Conservation (phyloP, 2,888 invertebrate genomes). For the Heliothis peltigera region DNA sequence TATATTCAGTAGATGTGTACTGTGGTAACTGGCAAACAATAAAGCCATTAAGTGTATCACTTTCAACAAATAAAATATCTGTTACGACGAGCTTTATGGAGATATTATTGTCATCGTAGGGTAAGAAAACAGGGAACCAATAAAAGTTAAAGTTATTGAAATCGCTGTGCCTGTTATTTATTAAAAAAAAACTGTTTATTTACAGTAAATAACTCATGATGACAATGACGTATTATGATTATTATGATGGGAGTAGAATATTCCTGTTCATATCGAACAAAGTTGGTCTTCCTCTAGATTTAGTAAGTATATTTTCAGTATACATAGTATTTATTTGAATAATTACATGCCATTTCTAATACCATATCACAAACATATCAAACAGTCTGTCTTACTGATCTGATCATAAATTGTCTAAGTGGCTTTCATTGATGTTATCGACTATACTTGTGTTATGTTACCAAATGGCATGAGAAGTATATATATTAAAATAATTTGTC, state of each 20-base stretch:
- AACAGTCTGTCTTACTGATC: too few species aligned
- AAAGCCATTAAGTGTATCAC: constrained; percentile 50
- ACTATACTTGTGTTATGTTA: too few species aligned
- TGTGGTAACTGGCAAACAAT: constrained; percentile 51
- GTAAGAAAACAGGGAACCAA: constrained; percentile 20
- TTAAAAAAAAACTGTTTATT: constrained; percentile 33
- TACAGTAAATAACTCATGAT: constrained; percentile 60
- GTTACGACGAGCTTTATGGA: constrained; percentile 17
- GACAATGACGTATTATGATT: constrained; percentile 79
- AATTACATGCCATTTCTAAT: not conserved
- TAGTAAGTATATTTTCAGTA: constrained; percentile 91
- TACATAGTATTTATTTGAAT: not conserved
- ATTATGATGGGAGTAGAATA: constrained; percentile 93
- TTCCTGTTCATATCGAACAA: constrained; percentile 92
- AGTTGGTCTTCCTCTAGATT: constrained; percentile 93
- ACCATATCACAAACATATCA: too few species aligned
- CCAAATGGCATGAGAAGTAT: too few species aligned
- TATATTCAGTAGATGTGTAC: constrained; percentile 21
- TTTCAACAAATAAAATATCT: constrained; percentile 48
- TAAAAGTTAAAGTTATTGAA: not conserved
- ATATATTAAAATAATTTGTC: too few species aligned
- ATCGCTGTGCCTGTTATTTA: constrained; percentile 3
- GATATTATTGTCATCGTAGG: constrained; percentile 19
- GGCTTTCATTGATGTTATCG: too few species aligned
- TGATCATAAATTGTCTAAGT: too few species aligned